These are phyloP conservation scores for Octonoba sinensis DNA, from an alignment of 2,888 invertebrate species.

Conservation along the genomic window DNA sequence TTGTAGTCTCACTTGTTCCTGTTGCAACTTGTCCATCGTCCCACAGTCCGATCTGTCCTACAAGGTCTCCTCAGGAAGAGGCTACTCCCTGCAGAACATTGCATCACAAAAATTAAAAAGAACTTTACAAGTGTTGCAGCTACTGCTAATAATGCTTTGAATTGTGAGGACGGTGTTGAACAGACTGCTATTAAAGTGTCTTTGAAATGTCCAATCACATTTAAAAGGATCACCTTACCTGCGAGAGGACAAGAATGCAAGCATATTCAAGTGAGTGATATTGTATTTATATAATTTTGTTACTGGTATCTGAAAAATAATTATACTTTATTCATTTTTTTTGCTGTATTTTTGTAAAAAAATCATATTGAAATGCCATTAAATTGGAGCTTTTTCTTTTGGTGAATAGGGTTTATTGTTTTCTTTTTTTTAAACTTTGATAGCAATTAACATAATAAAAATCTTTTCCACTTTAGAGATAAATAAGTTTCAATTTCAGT, in stretches of 20 bases:
- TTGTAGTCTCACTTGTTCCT: conserved; percentile 88
- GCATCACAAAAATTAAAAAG: conserved; percentile 93
- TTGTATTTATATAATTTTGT: background rate
- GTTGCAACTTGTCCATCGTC: conserved; percentile 95
- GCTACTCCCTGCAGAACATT: conserved; percentile 90
- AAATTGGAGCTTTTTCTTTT: no score
- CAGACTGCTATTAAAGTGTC: conserved; percentile 77
- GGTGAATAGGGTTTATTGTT: no score
- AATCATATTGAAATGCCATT: background rate
- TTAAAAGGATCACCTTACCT: conserved; percentile 92
- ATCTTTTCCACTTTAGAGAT: background rate
- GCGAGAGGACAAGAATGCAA: conserved; percentile 96
- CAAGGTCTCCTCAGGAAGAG: conserved; percentile 92
- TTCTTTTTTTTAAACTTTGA: no score
- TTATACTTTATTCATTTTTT: background rate
- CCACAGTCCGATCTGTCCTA: conserved; percentile 91
- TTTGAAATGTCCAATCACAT: conserved; percentile 95
- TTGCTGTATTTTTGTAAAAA: background rate
- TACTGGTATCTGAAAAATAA: background rate
- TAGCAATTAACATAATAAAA: background rate
- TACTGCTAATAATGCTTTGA: conserved; percentile 65
- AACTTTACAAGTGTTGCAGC: conserved; percentile 84
- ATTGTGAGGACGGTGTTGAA: conserved; percentile 70
- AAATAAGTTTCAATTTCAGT: background rate
- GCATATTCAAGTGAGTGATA: conserved; percentile 81